phyloP scores from a whole-genome alignment of 2,797 vertebrate species.

The Halcyon smyrnensis region DNA sequence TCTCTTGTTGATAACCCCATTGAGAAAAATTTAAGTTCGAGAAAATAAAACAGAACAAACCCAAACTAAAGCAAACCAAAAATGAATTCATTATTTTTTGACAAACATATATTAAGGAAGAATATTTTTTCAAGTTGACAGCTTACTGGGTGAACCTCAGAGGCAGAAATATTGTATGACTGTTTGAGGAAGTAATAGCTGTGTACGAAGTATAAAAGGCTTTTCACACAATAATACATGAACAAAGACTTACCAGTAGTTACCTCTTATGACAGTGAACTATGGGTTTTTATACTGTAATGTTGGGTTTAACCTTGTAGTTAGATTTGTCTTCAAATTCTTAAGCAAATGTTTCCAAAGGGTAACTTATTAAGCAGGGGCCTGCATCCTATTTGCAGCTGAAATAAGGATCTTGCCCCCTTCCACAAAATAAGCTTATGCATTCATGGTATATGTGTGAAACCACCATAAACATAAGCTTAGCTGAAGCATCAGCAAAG shows the following conservation, averaged over 20 bases:
- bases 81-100: not conserved
- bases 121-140: not conserved
- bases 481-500: not conserved
- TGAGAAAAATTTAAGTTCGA: not conserved
- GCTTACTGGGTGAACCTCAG: not conserved
- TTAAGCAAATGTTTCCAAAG: not conserved
- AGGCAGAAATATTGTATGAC: not conserved
- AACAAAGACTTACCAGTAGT: not conserved
- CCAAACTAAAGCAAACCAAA: not conserved
- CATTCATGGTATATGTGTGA: not conserved
- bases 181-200: not conserved
- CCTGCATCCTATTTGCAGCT: not conserved
- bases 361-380: not conserved
- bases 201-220: not conserved
- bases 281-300: not conserved
- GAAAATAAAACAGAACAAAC: not conserved
- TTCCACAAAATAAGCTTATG: not conserved
- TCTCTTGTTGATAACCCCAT: not conserved
- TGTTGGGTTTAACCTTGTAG: not conserved
- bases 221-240: not conserved
- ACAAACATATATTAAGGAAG: not conserved
- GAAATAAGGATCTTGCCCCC: accelerated
- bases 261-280: not conserved
- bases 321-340: not conserved
- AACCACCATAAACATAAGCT: not conserved